These are phyloP conservation scores for Fukomys damarensis DNA, from an alignment of 2,113 vertebrate genomes.

Conservation along the genomic window DNA sequence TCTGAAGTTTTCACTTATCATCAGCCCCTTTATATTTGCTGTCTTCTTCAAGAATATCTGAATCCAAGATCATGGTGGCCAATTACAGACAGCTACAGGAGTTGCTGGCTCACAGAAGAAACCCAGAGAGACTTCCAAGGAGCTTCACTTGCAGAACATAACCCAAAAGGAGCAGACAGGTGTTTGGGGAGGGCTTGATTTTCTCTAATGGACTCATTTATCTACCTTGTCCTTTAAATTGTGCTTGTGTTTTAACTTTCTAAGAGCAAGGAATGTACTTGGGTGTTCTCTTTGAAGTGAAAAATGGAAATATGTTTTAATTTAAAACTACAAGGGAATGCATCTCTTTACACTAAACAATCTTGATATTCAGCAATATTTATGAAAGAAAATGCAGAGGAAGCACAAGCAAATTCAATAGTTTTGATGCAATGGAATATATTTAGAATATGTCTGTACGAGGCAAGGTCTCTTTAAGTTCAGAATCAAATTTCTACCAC, in stretches of 20 bases:
- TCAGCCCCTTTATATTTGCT: neutral
- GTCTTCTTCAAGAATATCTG: neutral
- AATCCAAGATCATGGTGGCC: neutral
- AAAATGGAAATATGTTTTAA: conserved; percentile 71
- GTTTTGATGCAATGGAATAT: conserved; percentile 80
- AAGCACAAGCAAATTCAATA: conserved; percentile 73
- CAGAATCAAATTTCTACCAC: conserved; percentile 74
- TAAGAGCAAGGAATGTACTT: conserved; percentile 42
- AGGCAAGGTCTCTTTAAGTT: conserved; percentile 74
- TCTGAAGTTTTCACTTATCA: neutral
- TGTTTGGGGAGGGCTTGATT: neutral
- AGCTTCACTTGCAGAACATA: neutral
- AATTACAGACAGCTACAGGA: neutral
- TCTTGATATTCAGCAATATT: conserved; percentile 78
- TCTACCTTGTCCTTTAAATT: neutral
- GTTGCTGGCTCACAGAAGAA: neutral
- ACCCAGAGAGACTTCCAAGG: neutral
- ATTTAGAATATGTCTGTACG: conserved; percentile 78
- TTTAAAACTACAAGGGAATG: conserved; percentile 71
- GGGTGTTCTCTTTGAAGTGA: conserved; percentile 37
- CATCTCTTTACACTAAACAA: conserved; percentile 78
- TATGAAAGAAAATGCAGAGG: conserved; percentile 75
- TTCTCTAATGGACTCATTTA: neutral
- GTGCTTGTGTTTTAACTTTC: conserved; percentile 24
- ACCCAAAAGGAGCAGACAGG: neutral